Base-by-base conservation (phyloP, 2,113 vertebrate genomes). In the Castor canadensis region DNA sequence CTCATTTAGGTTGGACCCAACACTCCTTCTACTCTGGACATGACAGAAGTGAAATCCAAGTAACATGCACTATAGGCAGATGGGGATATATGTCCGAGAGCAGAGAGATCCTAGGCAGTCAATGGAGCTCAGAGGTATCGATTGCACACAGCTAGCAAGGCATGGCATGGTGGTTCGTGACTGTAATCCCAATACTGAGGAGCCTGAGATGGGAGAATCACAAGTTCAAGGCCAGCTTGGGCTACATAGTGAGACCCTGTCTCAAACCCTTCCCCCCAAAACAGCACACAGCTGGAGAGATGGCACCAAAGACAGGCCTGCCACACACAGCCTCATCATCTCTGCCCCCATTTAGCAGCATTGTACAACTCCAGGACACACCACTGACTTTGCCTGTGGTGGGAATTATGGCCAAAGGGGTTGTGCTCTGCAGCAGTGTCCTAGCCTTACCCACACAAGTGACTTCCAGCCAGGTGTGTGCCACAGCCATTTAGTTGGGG, bases 341-440 rank as follows among this genome's bases (percentile, higher is more conserved):
- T 66, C 32, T 54, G 82, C 56, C 43, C 72, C 4, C 0, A 3
- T 12, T 20, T 1, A 20, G 38, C 6, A n/a, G 0, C 1, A 17
- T 64, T 3, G 28, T 22, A 4, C 22, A 17, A 2, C 40, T 77
- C 67, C n/a, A 52, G 84, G 38, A 80, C 93, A 85, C 19, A 9
- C 28, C 1, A 4, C n/a, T 47, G 24, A 16, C 40, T 79, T 64
- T 43, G 72, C 17, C 38, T 77, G 52, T 54, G 1, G 28, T 15
- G 32, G 35, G 56, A 88, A 35, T 17, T 54, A 60, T 24, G 45
- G 6, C 52, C 67, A 49, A 19, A n/a, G 30, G 52, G 16, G n/a
- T 15, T 64, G n/a, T 32, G 3, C 30, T 30, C n/a, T 1, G 20
- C 16, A 13, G 54, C 52, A 76, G 64, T 13, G 9, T 38, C 79